Base-by-base conservation (phyloP, 2,888 invertebrate genomes). In the Gymnocheta viridis region DNA sequence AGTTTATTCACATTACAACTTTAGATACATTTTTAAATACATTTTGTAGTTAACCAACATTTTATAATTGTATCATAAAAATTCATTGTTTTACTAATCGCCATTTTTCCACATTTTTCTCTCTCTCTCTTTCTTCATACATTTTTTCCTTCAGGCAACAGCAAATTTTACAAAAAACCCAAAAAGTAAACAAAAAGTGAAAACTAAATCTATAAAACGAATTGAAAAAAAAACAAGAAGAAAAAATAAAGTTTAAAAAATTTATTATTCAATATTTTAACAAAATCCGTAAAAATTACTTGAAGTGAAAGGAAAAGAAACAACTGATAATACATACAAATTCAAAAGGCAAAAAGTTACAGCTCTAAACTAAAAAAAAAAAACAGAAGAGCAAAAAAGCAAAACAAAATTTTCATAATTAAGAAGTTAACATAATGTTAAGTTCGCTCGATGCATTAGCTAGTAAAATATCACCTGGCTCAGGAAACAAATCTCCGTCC, bases 401-500 rank as follows among this genome's bases (percentile, higher is more conserved):
- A 70, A 86, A 69, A 51, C 2, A 76, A 66, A 76, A 69, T 51
- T 69, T 82, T 79, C 76, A 78, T 73, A 74, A 81, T 80, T 81
- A 86, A 86, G 86, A 86, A 87, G 91, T 90, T 86, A 91, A 88
- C 88, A 89, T 88, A 92, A 97, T 97, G 97, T 94, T 97, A 93
- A 96, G 96, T 93, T 96, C 96, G 89, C 93, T 97, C 93, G 96
- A 96, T 94, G 95, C 96, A 92, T 94, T 97, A 93, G 97, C 97
- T 93, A 96, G 96, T 92, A 97, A 97, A 93, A 95, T 97, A 92
- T 96, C 97, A 92, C 96, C 97, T 91, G 96, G 96, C 93, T 94
- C 93, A 92, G 94, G 89, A 80, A 91, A 89, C 85, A 87, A 84
- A 82, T 88, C 89, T 89, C 89, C 89, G 86, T 88, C 88, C 86